These are phyloP conservation scores for Eristalis intricaria DNA, from an alignment of 2,888 invertebrate genomes.

Conservation along the genomic window DNA sequence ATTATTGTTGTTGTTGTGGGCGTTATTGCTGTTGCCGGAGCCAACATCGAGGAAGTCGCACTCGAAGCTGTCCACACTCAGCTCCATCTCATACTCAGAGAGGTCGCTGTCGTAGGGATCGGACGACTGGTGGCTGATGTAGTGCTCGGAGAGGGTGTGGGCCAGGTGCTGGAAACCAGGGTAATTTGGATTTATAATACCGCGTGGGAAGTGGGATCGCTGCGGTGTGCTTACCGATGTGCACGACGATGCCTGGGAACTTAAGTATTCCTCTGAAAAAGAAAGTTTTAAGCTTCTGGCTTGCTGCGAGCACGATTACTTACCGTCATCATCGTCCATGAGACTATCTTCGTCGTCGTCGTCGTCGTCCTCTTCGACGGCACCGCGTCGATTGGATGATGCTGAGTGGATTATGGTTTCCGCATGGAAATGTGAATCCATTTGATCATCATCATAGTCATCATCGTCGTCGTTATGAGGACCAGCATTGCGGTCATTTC, in stretches of 20 bases:
- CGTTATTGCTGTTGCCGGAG: conserved; percentile 26
- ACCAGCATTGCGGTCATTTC: conserved; percentile 43
- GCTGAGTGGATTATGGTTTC: conserved; percentile 59
- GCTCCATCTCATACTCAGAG: conserved; percentile 78
- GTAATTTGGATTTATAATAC: conserved; percentile 92
- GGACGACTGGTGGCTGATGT: conserved; percentile 79
- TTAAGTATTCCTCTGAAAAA: conserved; percentile 57
- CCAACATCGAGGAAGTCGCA: conserved; percentile 56
- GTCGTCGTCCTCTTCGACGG: neutral
- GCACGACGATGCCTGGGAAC: conserved; percentile 67
- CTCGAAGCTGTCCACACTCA: conserved; percentile 77
- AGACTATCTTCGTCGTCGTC: conserved; percentile 59
- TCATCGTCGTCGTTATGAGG: conserved; percentile 40
- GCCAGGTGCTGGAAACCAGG: conserved; percentile 92
- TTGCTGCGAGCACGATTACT: neutral
- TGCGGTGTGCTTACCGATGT: conserved; percentile 75
- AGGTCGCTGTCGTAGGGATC: conserved; percentile 79
- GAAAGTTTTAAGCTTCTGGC: neutral
- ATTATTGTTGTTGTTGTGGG: conserved; percentile 64
- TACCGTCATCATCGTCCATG: conserved; percentile 68
- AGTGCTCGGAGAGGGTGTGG: conserved; percentile 84
- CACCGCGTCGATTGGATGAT: neutral
- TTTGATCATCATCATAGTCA: conserved; percentile 67
- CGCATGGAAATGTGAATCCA: conserved; percentile 57
- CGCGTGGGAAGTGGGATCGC: conserved; percentile 83